Evolutionary conservation across 2,797 vertebrate species (phyloP).

Genomic region (Pitangus sulphuratus): DNA sequence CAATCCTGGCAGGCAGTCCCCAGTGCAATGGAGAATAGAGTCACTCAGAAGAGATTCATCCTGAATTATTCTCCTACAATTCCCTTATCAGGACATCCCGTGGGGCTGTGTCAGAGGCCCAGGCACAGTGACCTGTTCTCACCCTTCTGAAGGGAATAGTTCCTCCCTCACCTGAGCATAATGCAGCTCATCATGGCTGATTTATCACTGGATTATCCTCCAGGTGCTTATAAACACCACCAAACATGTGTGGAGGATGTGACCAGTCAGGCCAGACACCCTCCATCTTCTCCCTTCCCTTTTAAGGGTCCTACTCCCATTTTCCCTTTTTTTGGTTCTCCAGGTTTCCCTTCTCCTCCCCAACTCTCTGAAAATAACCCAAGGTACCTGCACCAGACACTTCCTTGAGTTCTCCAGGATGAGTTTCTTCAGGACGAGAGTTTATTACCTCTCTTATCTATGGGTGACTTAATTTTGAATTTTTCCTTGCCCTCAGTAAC

Average conservation of each 20-base stretch:
- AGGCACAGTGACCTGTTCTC: not conserved
- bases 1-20: not conserved
- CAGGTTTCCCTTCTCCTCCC: not conserved
- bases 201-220: not conserved
- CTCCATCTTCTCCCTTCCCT: not conserved
- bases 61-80: not conserved
- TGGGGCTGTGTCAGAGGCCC: not conserved
- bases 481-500: not conserved
- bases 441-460: conserved; percentile 30
- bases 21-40: not conserved
- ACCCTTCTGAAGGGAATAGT: not conserved
- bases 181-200: not conserved
- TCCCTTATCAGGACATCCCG: not conserved
- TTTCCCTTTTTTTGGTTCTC: not conserved
- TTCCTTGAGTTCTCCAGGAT: not conserved
- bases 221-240: not conserved
- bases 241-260: rapidly evolving
- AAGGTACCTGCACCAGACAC: not conserved
- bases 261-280: not conserved
- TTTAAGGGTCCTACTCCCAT: not conserved
- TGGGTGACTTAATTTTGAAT: not conserved
- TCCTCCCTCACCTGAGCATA: not conserved
- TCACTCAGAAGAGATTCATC: not conserved
- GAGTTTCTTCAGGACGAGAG: not conserved
- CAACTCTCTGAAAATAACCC: not conserved